Conservation (phyloP, 2,113 vertebrate genomes). For the Todiramphus chloris region DNA sequence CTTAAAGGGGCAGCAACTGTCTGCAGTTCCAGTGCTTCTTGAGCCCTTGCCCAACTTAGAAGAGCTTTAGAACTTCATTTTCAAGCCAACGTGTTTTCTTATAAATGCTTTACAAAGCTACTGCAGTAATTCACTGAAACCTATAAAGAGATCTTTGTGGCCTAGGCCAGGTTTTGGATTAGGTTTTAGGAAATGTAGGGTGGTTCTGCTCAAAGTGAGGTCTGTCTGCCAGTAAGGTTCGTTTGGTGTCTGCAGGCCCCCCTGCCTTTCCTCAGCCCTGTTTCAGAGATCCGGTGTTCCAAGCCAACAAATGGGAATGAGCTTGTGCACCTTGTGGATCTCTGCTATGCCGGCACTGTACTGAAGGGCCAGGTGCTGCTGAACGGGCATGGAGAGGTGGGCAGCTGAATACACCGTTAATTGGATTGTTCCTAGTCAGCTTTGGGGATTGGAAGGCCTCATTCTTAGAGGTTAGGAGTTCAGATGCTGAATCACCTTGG, state of each 20-base stretch:
- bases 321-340: no score
- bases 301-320: rapidly evolving
- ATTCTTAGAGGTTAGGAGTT: rapidly evolving
- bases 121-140: not conserved
- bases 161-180: not conserved
- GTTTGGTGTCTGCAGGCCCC: not conserved
- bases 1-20: not conserved
- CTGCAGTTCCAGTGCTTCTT: not conserved
- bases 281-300: rapidly evolving
- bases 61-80: not conserved
- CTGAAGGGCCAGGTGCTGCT: rapidly evolving
- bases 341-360: rapidly evolving
- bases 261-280: rapidly evolving
- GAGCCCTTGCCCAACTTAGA: not conserved
- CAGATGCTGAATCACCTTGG: not conserved
- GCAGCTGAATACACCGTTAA: rapidly evolving
- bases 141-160: not conserved
- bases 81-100: rapidly evolving
- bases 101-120: not conserved
- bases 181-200: rapidly evolving
- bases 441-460: not conserved
- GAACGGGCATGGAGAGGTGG: rapidly evolving
- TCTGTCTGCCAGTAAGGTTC: no score
- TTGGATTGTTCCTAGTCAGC: not conserved
- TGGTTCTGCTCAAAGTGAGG: rapidly evolving